Base-by-base conservation (phyloP, 2,113 vertebrate species). In the Pelvicachromis taeniatus region DNA sequence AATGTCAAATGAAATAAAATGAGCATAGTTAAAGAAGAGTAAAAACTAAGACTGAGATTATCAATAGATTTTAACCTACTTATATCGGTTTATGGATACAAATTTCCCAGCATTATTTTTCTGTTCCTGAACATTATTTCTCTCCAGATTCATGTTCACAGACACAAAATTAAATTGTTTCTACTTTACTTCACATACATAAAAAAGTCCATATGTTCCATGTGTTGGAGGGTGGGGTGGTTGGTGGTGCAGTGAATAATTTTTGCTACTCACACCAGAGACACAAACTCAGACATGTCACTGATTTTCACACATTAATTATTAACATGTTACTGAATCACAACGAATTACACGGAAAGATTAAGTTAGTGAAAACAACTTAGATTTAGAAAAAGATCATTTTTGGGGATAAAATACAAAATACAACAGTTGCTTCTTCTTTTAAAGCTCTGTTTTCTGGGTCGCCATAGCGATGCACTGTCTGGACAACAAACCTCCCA, bases 381-480 rank as follows among this genome's bases (percentile, higher is more conserved):
- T 14, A 40, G 19, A 42, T 23, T 45, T 45, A 45, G 13, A 45
- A 70, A 45, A 70, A 45, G 9, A 23, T 29, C 65, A 29, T 70
- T 0, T 9, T 29, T 29, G 29, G 42, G 68, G 6, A 6, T 29
- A 29, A 48, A 48, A 16, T 73, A 48, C 13, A 45, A n/a, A n/a
- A n/a, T n/a, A n/a, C n/a, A n/a, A 48, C 42, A 13, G 14, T 17
- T 50, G 48, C 23, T 73, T 19, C 23, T 73, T 48, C 42, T 73
- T 73, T 73, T 73, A 48, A 73, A 73, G 42, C 23, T 45, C 21
- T 19, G 42, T 73, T 48, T 73, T 48, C 16, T 73, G 48, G 42
- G 42, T 73, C 48, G 42, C 42, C 68, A 73, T 29, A 29, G 68
- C 1, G 1, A 73, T 48, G 16, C 42, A 29, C 16, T 48, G 42